Evolutionary conservation across 2,113 vertebrate species (phyloP).

Genomic region (Acrocephalus arundinaceus): DNA sequence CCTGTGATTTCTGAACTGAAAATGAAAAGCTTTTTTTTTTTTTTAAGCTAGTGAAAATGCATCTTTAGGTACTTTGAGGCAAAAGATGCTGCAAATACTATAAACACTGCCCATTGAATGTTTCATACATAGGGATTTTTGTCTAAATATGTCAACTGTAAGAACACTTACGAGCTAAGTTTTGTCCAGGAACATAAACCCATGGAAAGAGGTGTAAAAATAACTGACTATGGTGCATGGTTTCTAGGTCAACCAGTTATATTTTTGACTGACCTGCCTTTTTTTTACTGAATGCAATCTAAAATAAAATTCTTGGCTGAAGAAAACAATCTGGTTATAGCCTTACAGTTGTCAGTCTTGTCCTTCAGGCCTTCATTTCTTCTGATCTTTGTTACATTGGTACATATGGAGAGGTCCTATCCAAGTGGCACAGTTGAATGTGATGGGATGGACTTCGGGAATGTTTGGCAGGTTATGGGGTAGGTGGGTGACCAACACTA

Average conservation of each 20-base stretch:
- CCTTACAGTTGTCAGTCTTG: background rate
- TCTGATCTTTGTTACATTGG: background rate
- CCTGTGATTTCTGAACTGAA: slow-evolving; percentile 49
- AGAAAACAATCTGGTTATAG: background rate
- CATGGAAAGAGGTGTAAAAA: background rate
- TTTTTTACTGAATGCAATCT: background rate
- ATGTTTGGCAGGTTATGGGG: background rate
- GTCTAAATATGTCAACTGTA: background rate
- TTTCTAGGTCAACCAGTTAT: background rate
- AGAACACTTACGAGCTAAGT: background rate
- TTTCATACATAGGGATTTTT: background rate
- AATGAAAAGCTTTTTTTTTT: background rate
- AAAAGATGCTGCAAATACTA: background rate
- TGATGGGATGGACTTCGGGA: background rate
- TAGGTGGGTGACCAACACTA: background rate
- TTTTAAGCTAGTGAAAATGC: background rate
- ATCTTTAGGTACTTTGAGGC: background rate
- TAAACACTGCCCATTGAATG: background rate
- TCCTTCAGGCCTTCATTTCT: background rate
- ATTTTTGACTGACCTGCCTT: background rate
- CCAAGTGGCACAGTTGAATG: background rate
- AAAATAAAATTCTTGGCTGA: background rate
- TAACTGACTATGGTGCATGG: background rate
- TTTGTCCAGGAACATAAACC: background rate
- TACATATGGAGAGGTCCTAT: accelerated